Conservation (phyloP, 1,140 invertebrate genomes). For the Trigoniulus corallinus region DNA sequence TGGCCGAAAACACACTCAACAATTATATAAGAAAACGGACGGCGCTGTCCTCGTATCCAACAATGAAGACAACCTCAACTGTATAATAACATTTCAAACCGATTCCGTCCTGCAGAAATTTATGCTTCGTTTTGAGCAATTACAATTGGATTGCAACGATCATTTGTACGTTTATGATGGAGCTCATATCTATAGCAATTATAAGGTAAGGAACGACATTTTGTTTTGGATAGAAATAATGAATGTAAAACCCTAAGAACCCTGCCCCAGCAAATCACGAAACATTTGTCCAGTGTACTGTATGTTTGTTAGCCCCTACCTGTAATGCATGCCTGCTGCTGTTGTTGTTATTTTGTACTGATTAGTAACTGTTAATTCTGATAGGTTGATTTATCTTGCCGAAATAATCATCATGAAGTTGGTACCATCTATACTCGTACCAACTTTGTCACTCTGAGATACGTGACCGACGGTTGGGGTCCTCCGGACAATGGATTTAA, state of each 20-base stretch:
- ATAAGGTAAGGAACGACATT: conserved; percentile 38
- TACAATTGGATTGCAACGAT: conserved; percentile 78
- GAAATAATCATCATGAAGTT: conserved; percentile 68
- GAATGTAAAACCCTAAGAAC: no score
- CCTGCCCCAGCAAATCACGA: no score
- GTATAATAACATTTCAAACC: conserved; percentile 80
- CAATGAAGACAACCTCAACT: conserved; percentile 75
- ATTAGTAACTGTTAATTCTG: conserved; percentile 19
- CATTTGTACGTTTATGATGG: conserved; percentile 84
- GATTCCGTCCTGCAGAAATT: conserved; percentile 82
- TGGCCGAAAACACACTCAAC: conserved; percentile 27
- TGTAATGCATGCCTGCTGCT: no score
- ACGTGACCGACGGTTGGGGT: conserved; percentile 81
- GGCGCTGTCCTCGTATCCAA: conserved; percentile 72
- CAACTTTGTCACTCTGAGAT: conserved; percentile 84
- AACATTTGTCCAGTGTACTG: no score
- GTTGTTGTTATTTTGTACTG: no score
- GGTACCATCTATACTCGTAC: conserved; percentile 73
- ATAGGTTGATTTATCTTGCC: conserved; percentile 75
- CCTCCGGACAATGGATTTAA: conserved; percentile 78
- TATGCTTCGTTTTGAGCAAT: conserved; percentile 69
- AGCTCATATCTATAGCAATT: conserved; percentile 63
- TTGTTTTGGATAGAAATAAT: neutral
- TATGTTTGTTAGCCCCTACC: no score
- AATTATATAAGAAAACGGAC: conserved; percentile 73